Evolutionary conservation across 2,888 invertebrate species (phyloP), one percentile per base, ranked within the genome.

Genomic region (Acheta domesticus): DNA sequence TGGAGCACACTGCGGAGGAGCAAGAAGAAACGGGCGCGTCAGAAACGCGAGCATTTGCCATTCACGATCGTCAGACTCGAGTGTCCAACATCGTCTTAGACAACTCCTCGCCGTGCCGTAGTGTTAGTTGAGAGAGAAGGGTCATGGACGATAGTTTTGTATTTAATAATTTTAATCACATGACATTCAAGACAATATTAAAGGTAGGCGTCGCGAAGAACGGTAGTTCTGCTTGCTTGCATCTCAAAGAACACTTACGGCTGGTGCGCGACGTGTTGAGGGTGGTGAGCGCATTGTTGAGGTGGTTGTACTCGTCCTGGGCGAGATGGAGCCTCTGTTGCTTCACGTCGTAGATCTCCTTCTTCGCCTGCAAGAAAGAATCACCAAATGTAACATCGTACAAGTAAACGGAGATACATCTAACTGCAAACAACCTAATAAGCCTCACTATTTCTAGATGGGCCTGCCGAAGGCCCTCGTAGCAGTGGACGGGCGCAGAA

Each of bases 321-420:
- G 98, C 98, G 84, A 98, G 89, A 85, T 94, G 92, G 84, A 98
- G 89, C 86, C 98, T 91, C 89, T 98, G 96, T 86, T 97, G 96
- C 88, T 98, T 98, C 83, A 98, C 93, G 88, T 96, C 94, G 89
- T 94, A 96, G 87, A 98, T 97, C 89, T 98, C 98, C 87, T 96
- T 96, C 89, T 98, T 98, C 84, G 97, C 97, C 96, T 96, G 90
- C 21, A 79, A 79, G 36, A 75, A 49, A 77, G 14, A 16, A 21
- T 14, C 2, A 78, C 14, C 21, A 14, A 76, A 49, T 49, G n/a
- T 12, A 21, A 48, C n/a, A 48, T n/a, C 74, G 5, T 14, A 14
- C 23, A 75, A 75, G 23, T 4, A 74, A 19, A 19, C 78, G 8
- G 73, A 12, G 48, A n/a, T 36, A 16, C 3, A 48, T 75, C 8